Evolutionary conservation across 2,113 vertebrate genomes (phyloP).

Genomic region (Mionectes macconnelli): DNA sequence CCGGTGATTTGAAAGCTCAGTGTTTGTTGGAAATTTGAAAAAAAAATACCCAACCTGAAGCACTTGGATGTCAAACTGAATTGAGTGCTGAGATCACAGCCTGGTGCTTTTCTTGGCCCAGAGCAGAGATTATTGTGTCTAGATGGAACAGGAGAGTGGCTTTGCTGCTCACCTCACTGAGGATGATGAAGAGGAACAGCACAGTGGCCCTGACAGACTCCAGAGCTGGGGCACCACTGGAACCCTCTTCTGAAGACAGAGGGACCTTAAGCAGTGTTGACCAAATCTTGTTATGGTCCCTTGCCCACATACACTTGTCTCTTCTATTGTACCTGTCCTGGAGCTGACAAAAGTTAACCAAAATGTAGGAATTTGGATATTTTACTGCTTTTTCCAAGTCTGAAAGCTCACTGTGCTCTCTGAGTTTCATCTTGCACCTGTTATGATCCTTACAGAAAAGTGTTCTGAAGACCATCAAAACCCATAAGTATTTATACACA

Average conservation of each 20-base stretch:
- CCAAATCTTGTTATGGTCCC: background rate
- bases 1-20: background rate
- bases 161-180: background rate
- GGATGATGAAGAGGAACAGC: background rate
- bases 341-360: background rate
- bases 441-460: background rate
- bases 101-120: background rate
- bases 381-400: background rate
- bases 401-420: background rate
- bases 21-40: background rate
- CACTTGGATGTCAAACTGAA: background rate
- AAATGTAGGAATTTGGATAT: background rate
- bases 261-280: background rate
- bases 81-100: background rate
- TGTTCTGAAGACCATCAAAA: background rate
- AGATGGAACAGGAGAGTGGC: background rate
- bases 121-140: background rate
- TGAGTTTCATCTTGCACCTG: background rate
- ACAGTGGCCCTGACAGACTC: background rate
- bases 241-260: background rate
- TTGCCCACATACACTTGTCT: background rate
- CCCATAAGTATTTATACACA: background rate
- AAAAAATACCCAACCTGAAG: background rate
- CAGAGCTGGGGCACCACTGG: background rate
- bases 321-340: background rate